Evolutionary conservation across 2,113 vertebrate genomes (phyloP).

Genomic region (Cyphomyrus plagiostoma): DNA sequence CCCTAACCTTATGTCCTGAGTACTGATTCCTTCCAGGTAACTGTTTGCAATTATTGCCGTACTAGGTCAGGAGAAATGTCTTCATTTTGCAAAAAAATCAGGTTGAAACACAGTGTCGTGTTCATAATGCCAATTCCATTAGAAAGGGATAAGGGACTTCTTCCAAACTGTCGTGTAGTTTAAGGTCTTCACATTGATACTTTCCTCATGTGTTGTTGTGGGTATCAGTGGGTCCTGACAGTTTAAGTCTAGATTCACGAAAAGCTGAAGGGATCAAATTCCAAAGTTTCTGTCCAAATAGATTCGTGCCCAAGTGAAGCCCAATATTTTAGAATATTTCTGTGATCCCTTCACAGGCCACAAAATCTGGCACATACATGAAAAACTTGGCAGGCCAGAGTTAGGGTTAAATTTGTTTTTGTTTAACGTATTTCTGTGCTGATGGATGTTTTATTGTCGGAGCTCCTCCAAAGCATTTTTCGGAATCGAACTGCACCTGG

Average conservation of each 20-base stretch:
- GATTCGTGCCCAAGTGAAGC: background rate
- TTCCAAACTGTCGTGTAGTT: background rate
- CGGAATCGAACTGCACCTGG: background rate
- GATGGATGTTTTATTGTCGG: background rate
- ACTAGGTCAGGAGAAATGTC: background rate
- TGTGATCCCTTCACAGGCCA: background rate
- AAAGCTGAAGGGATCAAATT: conserved; percentile 7
- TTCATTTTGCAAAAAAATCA: background rate
- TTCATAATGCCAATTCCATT: background rate
- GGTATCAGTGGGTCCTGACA: background rate
- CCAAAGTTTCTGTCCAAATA: background rate
- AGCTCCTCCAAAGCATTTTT: background rate
- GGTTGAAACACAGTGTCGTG: background rate
- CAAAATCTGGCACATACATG: background rate
- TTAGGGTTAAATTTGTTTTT: background rate
- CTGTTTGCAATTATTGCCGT: background rate
- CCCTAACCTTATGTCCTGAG: no score
- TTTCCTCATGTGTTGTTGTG: conserved; percentile 4
- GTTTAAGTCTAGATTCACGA: background rate
- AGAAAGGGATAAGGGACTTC: background rate
- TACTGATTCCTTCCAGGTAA: background rate
- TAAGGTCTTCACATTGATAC: background rate
- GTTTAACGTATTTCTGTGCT: conserved; percentile 4
- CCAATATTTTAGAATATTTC: conserved; percentile 4
- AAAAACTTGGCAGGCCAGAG: background rate